phyloP scores from a whole-genome alignment of 2,888 invertebrate genomes.

The Frankliniella fusca region DNA sequence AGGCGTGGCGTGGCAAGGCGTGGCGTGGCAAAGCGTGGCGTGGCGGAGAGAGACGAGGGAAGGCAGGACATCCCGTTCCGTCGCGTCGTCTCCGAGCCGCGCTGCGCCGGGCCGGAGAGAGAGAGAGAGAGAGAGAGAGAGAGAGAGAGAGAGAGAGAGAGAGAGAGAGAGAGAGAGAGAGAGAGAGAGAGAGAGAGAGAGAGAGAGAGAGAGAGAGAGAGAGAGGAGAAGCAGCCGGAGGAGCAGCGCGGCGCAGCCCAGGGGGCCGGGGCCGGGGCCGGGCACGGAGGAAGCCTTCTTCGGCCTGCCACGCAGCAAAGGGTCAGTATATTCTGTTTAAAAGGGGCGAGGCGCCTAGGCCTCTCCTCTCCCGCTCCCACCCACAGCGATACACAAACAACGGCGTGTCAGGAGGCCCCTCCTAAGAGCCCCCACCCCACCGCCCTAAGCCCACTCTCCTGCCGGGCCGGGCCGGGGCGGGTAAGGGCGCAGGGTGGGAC shows the following conservation, averaged over 20 bases:
- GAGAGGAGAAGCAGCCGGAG: no score
- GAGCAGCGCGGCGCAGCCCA: no score
- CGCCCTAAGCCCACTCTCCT: background rate
- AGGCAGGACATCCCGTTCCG: background rate
- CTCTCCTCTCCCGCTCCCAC: background rate
- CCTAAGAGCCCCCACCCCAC: slow-evolving; percentile 8
- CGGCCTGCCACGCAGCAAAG: background rate
- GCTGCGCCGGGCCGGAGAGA: no score
- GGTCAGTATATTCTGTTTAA: slow-evolving; percentile 26
- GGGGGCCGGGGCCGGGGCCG: no score
- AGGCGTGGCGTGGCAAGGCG: background rate
- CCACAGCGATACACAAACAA: slow-evolving; percentile 13
- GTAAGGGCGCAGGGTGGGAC: background rate
- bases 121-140: no score
- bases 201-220: background rate
- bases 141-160: no score
- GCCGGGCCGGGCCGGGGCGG: background rate
- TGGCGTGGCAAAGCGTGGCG: background rate
- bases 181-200: background rate
- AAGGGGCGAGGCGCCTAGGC: background rate
- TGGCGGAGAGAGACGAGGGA: background rate
- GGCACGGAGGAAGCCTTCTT: no score
- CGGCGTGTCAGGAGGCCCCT: slow-evolving; percentile 8
- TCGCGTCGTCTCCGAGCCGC: no score
- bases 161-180: background rate